A percentile compares a stretch with the other conserved stretches of the same genome.
Evolutionary conservation across 2,888 invertebrate species (phyloP).

Genomic region (Apodemia mormo): DNA sequence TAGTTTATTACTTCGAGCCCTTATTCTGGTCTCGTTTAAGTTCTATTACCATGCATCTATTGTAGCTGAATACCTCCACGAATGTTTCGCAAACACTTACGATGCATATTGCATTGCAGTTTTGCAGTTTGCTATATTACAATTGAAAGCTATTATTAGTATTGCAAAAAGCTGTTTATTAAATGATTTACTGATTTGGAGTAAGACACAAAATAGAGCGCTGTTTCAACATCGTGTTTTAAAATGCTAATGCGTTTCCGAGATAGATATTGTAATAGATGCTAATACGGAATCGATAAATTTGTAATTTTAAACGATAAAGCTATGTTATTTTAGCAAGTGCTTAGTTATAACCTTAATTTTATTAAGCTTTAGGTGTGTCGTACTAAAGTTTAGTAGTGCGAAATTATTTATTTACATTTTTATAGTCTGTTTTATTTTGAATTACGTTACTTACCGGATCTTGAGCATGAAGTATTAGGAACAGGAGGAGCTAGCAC

Average conservation of each 20-base stretch:
- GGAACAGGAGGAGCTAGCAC: no score
- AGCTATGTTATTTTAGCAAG: not conserved
- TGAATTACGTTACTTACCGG: no score
- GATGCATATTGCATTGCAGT: conserved; percentile 33
- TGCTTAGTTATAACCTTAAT: not conserved
- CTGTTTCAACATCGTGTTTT: conserved; percentile 22
- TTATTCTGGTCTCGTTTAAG: conserved; percentile 29
- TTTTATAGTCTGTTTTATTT: no score
- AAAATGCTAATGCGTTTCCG: conserved; percentile 13
- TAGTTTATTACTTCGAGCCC: conserved; percentile 1
- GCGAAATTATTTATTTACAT: no score
- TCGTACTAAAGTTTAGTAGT: no score
- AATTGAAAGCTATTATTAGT: conserved; percentile 32
- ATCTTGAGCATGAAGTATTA: no score
- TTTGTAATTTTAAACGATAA: not conserved
- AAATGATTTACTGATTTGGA: conserved; percentile 27
- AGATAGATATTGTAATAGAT: conserved; percentile 7
- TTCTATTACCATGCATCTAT: conserved; percentile 28
- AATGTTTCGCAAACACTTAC: conserved; percentile 29
- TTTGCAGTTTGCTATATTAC: conserved; percentile 29
- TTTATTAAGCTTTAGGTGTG: no score
- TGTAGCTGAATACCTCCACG: conserved; percentile 27
- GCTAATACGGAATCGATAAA: not conserved
- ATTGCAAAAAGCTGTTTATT: conserved; percentile 30
- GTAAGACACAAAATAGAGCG: conserved; percentile 21